Evolutionary conservation across 2,797 vertebrate genomes (phyloP), one percentile per base, ranked within the genome.

Genomic region (Micromesistius poutassou): DNA sequence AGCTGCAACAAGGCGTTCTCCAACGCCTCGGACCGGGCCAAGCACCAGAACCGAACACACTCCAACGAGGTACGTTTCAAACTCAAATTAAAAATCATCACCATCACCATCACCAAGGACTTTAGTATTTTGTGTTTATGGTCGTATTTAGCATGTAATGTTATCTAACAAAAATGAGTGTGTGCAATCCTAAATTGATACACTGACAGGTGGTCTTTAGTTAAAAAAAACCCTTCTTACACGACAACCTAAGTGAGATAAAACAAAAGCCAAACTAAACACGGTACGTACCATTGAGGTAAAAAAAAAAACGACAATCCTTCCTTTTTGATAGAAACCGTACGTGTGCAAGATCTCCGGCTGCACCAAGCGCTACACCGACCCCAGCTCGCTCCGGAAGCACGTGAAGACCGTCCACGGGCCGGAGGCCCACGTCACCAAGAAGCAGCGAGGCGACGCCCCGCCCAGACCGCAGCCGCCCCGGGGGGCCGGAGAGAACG

Each of bases 1-100:
- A 97, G 98, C 84, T 99, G 98, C 92, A 98, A 98, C 94, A 99
- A 99, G 89, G 97, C 98, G 40, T 99, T 99, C 93, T 99, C 98
- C 88, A 99, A 99, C 0, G 98, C 98, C 83, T 99, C 98, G 0
- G 98, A 99, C 91, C 93, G 98, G 4, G 98, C 98, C 89, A 99
- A 99, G 91, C 98, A 99, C 91, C 98, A 99, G 95, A 99, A 99
- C 95, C 95, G 98, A 83, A 99, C 98, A 0, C 98, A 99, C 91
- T 99, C 98, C 74, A 99, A 98, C 0, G 97, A 99, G 96, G 98
- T 99, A 95, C n/a, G 10, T 68, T 68, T 68, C 9, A 68, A 28
- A 68, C 62, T 28, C 25, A 25, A 22, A 62, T 62, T n/a, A 8
- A 25, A 28, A 28, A 68, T 68, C n/a, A 68, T 68, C 62, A 68